These are phyloP conservation scores for Esox lucius DNA, from an alignment of 2,797 vertebrate species.

Conservation along the genomic window DNA sequence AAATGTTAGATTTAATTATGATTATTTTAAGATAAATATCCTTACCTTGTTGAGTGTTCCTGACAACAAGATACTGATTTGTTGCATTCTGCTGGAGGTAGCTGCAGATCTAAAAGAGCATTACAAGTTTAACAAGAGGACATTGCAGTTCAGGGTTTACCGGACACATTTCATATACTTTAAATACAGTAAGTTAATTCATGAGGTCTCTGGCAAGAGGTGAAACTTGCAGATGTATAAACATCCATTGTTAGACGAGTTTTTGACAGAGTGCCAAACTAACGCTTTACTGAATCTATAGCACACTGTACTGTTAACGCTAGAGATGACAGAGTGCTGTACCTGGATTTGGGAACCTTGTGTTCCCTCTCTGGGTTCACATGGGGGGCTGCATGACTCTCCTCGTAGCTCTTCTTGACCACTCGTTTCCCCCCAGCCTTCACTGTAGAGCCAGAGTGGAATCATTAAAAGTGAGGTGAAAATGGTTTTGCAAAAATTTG, in stretches of 20 bases:
- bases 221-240: no score
- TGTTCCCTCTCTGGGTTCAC: conserved; percentile 73
- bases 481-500: not conserved
- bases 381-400: conserved; percentile 54
- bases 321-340: not conserved
- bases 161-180: not conserved
- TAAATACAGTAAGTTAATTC: no score
- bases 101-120: conserved; percentile 60
- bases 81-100: conserved; percentile 77
- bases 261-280: no score
- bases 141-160: not conserved
- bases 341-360: conserved; percentile 82
- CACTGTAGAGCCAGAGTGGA: conserved; percentile 64
- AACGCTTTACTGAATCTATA: no score
- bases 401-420: conserved; percentile 82
- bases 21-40: not conserved
- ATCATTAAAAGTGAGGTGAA: not conserved
- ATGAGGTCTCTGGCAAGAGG: no score
- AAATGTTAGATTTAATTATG: not conserved
- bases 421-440: conserved; percentile 89
- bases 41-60: conserved; percentile 86
- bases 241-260: no score
- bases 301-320: no score
- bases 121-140: conserved; percentile 12
- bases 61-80: conserved; percentile 73